These are phyloP conservation scores for Hyalella azteca DNA, from an alignment of 2,888 invertebrate genomes.

Conservation along the genomic window DNA sequence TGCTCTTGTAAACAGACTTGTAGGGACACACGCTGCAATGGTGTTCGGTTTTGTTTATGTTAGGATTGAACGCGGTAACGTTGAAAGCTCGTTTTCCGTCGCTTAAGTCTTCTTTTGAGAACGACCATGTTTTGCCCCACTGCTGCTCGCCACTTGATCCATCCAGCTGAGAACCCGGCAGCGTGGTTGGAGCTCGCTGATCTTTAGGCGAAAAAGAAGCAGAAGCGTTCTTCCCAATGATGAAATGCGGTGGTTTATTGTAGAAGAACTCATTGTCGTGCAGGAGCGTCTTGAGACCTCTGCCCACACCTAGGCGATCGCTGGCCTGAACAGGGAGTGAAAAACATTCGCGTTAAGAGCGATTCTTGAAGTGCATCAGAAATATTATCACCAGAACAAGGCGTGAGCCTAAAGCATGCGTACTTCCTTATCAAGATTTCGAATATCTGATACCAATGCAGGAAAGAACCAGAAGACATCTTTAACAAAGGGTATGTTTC, in stretches of 20 bases:
- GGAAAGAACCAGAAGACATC: background rate
- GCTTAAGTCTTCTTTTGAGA: background rate
- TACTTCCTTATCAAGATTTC: too few relatives aligned
- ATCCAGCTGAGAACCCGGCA: background rate
- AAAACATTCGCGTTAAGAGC: background rate
- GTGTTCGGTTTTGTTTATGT: conserved; percentile 20
- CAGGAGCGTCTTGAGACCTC: background rate
- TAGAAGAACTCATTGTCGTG: background rate
- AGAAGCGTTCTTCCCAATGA: background rate
- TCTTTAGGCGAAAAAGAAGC: background rate
- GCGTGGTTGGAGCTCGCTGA: background rate
- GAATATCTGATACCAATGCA: too few relatives aligned
- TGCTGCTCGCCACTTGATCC: background rate
- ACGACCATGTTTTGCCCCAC: background rate
- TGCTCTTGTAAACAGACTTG: conserved; percentile 11
- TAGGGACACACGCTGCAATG: conserved; percentile 38
- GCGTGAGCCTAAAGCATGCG: background rate
- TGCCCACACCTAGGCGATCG: background rate
- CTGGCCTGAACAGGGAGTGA: conserved; percentile 13
- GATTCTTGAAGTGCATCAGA: background rate
- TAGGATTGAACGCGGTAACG: background rate
- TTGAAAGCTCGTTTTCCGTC: background rate
- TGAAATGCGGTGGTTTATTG: background rate
- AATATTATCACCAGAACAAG: background rate
- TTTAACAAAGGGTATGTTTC: background rate